phyloP scores from a whole-genome alignment of 2,797 vertebrate species.

The Paedocypris micromegethes region DNA sequence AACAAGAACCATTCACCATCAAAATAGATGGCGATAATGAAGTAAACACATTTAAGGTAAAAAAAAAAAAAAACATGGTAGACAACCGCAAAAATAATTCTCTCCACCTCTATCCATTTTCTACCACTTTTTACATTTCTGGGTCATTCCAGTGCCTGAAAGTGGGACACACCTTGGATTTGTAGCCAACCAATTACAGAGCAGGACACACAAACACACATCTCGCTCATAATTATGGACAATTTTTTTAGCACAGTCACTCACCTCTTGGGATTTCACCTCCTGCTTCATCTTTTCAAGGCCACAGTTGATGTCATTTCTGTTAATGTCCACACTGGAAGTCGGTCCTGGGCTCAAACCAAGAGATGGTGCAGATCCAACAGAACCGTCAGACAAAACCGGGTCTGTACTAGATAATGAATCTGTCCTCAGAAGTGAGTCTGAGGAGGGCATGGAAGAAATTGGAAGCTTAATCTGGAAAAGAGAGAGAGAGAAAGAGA shows the following conservation, averaged over 20 bases:
- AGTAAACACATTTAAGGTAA: not conserved
- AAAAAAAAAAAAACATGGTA: not conserved
- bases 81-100: no score
- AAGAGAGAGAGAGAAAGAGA: not conserved
- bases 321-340: constrained; percentile 68
- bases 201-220: no score
- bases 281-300: constrained; percentile 75
- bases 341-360: constrained; percentile 64
- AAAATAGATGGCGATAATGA: not conserved
- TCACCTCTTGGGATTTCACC: constrained; percentile 74
- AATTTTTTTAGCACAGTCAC: not conserved
- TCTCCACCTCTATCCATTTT: no score
- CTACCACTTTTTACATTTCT: no score
- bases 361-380: constrained; percentile 70
- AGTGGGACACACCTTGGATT: no score
- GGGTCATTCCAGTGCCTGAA: no score
- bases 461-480: constrained; percentile 64
- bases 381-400: constrained; percentile 68
- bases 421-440: constrained; percentile 67
- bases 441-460: constrained; percentile 59
- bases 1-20: no score
- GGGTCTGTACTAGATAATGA: constrained; percentile 68
- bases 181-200: no score
- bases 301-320: constrained; percentile 72
- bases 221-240: no score